A percentile compares a stretch with the other conserved stretches of the same genome.
Evolutionary conservation across 2,888 invertebrate species (phyloP).

Genomic region (Smittia sp.): DNA sequence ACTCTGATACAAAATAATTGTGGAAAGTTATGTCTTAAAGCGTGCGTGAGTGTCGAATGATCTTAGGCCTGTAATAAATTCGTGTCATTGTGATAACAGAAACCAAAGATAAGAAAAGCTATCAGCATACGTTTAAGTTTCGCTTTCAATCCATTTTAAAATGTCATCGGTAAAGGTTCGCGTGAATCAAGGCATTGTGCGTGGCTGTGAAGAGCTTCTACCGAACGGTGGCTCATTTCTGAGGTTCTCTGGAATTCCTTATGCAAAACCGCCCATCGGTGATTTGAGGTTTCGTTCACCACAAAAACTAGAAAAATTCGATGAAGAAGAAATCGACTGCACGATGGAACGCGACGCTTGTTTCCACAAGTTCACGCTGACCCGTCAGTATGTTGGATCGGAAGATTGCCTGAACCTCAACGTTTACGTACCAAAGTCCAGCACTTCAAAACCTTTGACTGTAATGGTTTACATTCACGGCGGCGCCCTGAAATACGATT

Average conservation of each 20-base stretch:
- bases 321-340: conserved; percentile 48
- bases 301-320: conserved; percentile 47
- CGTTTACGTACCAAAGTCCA: conserved; percentile 48
- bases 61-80: no score
- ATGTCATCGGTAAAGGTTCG: neutral
- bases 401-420: conserved; percentile 52
- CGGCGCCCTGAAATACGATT: conserved; percentile 50
- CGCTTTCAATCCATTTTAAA: no score
- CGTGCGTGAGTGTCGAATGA: no score
- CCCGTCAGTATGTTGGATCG: conserved; percentile 46
- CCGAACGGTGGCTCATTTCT: conserved; percentile 53
- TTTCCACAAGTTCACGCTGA: conserved; percentile 48
- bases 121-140: no score
- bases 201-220: conserved; percentile 52
- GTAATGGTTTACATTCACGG: conserved; percentile 54
- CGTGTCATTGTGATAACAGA: no score
- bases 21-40: no score
- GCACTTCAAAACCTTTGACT: conserved; percentile 45
- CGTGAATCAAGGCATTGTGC: conserved; percentile 55
- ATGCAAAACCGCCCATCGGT: conserved; percentile 58
- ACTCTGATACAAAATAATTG: neutral
- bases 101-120: no score
- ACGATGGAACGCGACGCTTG: conserved; percentile 48
- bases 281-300: conserved; percentile 52
- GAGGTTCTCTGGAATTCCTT: conserved; percentile 58